Conservation (phyloP, 2,888 invertebrate genomes). For the Cheilosia variabilis region DNA sequence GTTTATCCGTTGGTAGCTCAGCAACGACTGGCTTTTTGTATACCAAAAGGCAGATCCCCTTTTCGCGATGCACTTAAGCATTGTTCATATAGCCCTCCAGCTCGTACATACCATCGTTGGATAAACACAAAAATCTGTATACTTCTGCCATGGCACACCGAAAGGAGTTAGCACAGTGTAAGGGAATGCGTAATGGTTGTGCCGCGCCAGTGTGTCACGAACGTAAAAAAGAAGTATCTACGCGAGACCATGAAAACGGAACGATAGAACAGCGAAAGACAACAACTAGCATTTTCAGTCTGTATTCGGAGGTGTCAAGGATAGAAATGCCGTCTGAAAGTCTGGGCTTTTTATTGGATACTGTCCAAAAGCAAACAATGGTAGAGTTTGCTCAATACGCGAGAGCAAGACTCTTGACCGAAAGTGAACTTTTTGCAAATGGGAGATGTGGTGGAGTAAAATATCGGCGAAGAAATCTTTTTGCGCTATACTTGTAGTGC, state of each 20-base stretch:
- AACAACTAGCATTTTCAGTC: background rate
- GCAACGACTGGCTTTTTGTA: background rate
- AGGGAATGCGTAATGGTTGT: constrained; percentile 2
- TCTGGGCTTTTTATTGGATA: constrained; percentile 1
- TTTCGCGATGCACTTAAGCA: constrained; percentile 4
- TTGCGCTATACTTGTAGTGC: background rate
- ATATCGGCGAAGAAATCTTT: background rate
- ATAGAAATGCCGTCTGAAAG: constrained; percentile 3
- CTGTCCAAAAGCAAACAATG: background rate
- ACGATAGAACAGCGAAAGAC: background rate
- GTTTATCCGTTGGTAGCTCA: constrained; percentile 6
- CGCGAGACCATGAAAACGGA: background rate
- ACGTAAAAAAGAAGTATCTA: background rate
- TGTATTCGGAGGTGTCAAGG: constrained; percentile 1
- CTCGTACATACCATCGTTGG: background rate
- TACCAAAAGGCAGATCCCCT: background rate
- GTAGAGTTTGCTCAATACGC: background rate
- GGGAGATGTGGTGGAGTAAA: background rate
- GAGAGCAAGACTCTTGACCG: background rate
- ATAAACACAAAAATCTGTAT: background rate
- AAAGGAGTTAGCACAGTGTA: constrained; percentile 8
- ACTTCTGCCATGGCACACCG: background rate
- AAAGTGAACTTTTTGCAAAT: background rate
- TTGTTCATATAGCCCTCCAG: background rate
- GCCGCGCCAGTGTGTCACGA: constrained; percentile 4